Evolutionary conservation across 2,888 invertebrate species (phyloP).

Genomic region (Ramazzottius varieornatus): DNA sequence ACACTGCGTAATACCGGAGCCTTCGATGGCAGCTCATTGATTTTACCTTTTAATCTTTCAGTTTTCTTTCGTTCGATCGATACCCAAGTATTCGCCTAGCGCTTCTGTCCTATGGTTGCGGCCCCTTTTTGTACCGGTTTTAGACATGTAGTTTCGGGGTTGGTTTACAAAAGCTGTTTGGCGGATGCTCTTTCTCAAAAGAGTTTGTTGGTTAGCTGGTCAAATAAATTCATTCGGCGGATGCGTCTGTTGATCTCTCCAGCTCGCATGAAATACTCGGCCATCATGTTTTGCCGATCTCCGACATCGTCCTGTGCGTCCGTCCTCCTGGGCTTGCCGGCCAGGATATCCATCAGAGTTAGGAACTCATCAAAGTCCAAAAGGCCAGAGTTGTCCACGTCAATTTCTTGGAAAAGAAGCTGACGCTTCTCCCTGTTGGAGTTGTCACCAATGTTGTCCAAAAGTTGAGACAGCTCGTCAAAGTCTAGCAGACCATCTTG

Average conservation of each 20-base stretch:
- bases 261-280: neutral
- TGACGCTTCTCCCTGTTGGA: neutral
- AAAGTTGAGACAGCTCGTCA: neutral
- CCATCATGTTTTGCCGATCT: neutral
- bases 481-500: neutral
- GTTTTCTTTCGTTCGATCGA: too few species aligned
- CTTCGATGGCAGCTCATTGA: neutral
- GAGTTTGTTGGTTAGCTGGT: neutral
- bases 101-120: too few species aligned
- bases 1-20: neutral
- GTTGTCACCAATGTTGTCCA: constrained; percentile 1
- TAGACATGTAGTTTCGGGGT: neutral
- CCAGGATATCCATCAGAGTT: neutral
- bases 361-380: constrained; percentile 2
- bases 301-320: neutral
- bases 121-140: too few species aligned
- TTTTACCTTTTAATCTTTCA: neutral
- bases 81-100: too few species aligned
- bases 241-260: neutral
- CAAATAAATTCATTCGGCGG: neutral
- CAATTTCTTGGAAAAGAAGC: neutral
- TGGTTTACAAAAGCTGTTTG: neutral
- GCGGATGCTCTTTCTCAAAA: neutral
- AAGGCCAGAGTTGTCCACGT: neutral
- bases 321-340: neutral